Base-by-base conservation (phyloP, 2,797 vertebrate genomes). In the Pipistrellus pygmaeus region DNA sequence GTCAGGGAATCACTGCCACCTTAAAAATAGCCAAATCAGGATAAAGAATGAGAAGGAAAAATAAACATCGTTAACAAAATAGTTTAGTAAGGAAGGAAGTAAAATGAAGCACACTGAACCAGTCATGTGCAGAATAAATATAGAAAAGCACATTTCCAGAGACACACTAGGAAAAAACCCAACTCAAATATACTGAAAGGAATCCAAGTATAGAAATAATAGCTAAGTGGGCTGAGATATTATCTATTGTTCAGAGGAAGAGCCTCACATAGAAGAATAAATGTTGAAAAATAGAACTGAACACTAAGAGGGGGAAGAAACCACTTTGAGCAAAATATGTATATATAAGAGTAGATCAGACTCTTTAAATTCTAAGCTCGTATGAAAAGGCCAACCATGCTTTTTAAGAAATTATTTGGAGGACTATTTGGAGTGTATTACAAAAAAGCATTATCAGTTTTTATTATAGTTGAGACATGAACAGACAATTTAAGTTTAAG, bases 31-130 rank as follows among this genome's bases (percentile, higher is more conserved):
- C 91, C 68, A 35, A 93, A 95, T 68, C 97, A 88, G 94, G 90
- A 95, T 97, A 93, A 96, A 80, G 78, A 71, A 90, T 46, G 66
- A 68, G 96, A 96, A 68, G 77, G 87, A 97, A 95, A 96, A 96
- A 85, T 97, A 97, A 97, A 97, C 94, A 92, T 81, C 76, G 93
- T 66, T 95, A 96, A 96, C 93, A 97, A 96, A 92, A 62, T 66
- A 93, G 91, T 95, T 96, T 96, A 87, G 95, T 95, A 95, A 96
- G 93, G 96, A 97, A 97, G 94, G 96, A 97, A 97, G 75, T 85
- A 73, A 96, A 96, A 96, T 92, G 85, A 81, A 97, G 77, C 60
- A 84, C 90, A 85, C 17, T 13, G 88, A 96, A 73, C 41, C 87
- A 85, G 90, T 96, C 92, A 92, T 92, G 94, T 84, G 87, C 87